These are phyloP conservation scores for Bombus difficillimus DNA, from an alignment of 1,140 invertebrate species.

Conservation along the genomic window DNA sequence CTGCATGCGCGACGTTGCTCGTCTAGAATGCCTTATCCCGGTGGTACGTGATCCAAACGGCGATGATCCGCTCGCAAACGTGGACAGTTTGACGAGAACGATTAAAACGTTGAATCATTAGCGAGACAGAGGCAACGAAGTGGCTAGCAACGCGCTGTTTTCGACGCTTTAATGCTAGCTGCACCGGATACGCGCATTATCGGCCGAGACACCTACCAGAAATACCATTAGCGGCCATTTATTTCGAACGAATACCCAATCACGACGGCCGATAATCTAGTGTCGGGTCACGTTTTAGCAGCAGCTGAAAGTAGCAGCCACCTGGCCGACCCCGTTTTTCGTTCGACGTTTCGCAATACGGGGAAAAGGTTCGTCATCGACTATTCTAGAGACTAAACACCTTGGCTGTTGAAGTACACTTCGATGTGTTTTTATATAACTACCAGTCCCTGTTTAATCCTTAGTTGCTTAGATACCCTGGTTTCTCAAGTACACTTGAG, in stretches of 20 bases:
- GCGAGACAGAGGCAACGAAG: background rate
- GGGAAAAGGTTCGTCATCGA: background rate
- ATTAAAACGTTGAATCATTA: conserved; percentile 57
- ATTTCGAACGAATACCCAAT: conserved; percentile 72
- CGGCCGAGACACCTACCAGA: conserved; percentile 64
- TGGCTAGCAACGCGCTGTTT: conserved; percentile 6
- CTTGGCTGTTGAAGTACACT: background rate
- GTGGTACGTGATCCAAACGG: conserved; percentile 1
- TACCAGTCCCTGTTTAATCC: background rate
- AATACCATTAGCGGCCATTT: conserved; percentile 74
- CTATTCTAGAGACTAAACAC: background rate
- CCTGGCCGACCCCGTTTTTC: conserved; percentile 6
- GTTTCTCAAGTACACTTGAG: too few relatives aligned
- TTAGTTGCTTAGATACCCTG: too few relatives aligned
- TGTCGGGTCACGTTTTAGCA: conserved; percentile 35
- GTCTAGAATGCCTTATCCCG: background rate
- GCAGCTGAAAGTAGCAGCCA: conserved; percentile 18
- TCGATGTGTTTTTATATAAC: background rate
- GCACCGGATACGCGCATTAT: conserved; percentile 67
- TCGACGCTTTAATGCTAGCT: conserved; percentile 37
- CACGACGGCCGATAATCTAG: conserved; percentile 63
- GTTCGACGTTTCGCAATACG: background rate
- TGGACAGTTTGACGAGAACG: conserved; percentile 10
- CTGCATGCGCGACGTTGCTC: background rate
- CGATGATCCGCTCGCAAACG: background rate